Evolutionary conservation across 1,140 invertebrate species (phyloP), one percentile per base, ranked within the genome.

Genomic region (Carposina sasakii): DNA sequence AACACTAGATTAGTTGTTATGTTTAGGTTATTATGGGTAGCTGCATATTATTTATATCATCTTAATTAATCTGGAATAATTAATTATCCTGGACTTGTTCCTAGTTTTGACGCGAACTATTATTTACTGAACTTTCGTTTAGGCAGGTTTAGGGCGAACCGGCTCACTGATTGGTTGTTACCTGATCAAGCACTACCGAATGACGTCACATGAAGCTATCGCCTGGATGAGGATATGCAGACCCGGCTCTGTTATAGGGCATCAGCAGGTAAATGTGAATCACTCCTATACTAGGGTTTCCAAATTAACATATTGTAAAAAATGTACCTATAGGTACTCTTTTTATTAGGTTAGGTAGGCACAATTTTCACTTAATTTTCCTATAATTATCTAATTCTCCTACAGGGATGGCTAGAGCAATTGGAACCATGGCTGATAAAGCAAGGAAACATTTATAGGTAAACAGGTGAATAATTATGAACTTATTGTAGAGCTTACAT

Each of bases 151-250:
- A 57, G 98, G 98, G 28, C 89, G 98, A 67, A 99, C 98, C 28
- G 98, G 98, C 12, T 97, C 96, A 20, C 86, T 99, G 16, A 99
- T 99, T 70, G 97, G 92, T 13, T 96, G 95, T 81, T 99, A 98
- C 73, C 92, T 99, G 33, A 99, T 99, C 91, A 99, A 99, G 79
- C 96, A 99, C 81, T 99, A 96, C 85, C 90, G 91, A 49, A 95
- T 99, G 75, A 93, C 94, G 16, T 95, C 97, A 10, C 89, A 92
- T 48, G 98, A 99, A 87, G 90, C 93, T 9, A 99, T 99, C 61
- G 97, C 94, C 0, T 99, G 98, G 98, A 92, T 98, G 64, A 88
- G 98, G 74, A 93, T 99, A 55, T 99, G 97, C 85, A 89, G 98
- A 40, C 97, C 98, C 17, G 98, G 98, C 2, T 99, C 96, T 31